Base-by-base conservation (phyloP, 64 coral and sea anemone genomes). In the Acropora yongei region DNA sequence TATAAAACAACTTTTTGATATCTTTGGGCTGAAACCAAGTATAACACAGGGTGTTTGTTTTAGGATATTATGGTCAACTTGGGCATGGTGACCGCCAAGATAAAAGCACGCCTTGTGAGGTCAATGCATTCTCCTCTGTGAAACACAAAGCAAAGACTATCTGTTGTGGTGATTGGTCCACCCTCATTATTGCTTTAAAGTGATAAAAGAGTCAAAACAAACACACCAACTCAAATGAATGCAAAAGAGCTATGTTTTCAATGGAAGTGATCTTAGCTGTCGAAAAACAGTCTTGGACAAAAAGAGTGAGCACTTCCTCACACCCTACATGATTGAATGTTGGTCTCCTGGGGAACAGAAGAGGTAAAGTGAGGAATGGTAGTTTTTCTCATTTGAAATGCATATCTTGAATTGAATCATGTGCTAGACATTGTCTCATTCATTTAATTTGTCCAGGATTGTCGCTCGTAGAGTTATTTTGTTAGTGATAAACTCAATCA, bases 31-130 rank as follows among this genome's bases (percentile, higher is more conserved):
- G 14, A 48, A 53, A 63, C 57, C 14, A 61, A 13, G 9, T 40
- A 41, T 12, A 66, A 44, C 49, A 72, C 18, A 9, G 11, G 39
- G 47, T 47, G 50, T 58, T 51, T 79, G 6, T 89, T 78, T 5
- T 51, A 96, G 96, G 96, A 5, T 74, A 61, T 89, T 98, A 98
- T 68, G 96, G 96, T 16, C 96, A 98, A 77, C 82, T 98, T 47
- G 96, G 96, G 14, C 96, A 98, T 67, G 96, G 92, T 17, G 72
- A 76, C 6, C 82, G 43, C 42, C 63, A 75, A 5, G 81, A 84
- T 68, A 80, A 78, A 43, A 69, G 20, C 48, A 53, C 74, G 19
- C 96, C 96, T 6, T 84, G 74, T 47, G 65, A 65, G 17, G 89
- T 98, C 0, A 44, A 5, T 1, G 60, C 44, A 16, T 47, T 84